These are phyloP conservation scores for Oxytorus armatus DNA, from an alignment of 2,888 invertebrate species.

Conservation along the genomic window DNA sequence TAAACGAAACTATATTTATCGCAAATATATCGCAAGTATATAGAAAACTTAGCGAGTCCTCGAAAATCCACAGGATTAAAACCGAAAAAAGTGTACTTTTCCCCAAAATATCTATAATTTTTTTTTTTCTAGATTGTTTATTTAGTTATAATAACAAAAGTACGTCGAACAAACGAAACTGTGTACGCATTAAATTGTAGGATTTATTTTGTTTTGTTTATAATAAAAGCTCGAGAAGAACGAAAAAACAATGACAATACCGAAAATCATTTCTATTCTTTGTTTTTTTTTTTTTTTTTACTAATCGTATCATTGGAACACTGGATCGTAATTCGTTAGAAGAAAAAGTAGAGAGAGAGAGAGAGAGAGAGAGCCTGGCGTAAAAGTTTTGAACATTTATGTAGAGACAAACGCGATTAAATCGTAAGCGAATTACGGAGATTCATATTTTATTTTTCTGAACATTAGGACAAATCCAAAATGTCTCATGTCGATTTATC, in stretches of 20 bases:
- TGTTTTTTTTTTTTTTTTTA: too few relatives aligned
- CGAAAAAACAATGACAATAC: constrained; percentile 15
- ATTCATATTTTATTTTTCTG: too few relatives aligned
- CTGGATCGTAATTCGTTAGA: too few relatives aligned
- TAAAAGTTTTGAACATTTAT: too few relatives aligned
- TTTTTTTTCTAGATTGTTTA: constrained; percentile 48
- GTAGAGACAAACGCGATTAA: too few relatives aligned
- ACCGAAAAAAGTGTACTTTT: constrained; percentile 24
- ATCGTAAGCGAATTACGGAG: too few relatives aligned
- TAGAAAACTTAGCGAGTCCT: constrained; percentile 21
- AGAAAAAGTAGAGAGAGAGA: too few relatives aligned
- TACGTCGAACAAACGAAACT: constrained; percentile 36
- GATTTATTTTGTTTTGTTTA: constrained; percentile 52
- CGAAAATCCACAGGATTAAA: constrained; percentile 25
- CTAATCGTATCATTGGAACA: too few relatives aligned
- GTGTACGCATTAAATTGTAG: constrained; percentile 53
- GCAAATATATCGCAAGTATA: constrained; percentile 13
- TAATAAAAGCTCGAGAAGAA: constrained; percentile 57
- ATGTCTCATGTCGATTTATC: too few relatives aligned
- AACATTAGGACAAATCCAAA: too few relatives aligned
- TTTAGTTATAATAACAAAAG: constrained; percentile 16
- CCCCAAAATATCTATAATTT: constrained; percentile 15
- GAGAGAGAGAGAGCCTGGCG: too few relatives aligned
- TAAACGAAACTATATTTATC: constrained; percentile 25
- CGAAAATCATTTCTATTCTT: constrained; percentile 7